phyloP scores from a whole-genome alignment of 1,140 invertebrate species.

The Drosophila subpulchrella region DNA sequence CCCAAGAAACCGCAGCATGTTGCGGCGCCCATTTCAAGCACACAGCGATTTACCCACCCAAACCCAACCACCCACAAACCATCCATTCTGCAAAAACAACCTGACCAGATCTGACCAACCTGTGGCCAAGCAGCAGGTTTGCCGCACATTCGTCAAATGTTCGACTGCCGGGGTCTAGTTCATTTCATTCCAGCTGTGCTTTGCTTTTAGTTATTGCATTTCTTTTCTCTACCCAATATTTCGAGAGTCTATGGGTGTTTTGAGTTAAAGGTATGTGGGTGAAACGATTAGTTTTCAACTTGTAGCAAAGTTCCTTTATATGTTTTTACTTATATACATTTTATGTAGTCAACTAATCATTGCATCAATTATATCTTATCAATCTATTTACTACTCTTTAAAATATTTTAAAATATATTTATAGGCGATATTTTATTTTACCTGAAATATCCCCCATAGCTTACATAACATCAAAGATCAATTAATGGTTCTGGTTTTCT shows the following conservation, averaged over 20 bases:
- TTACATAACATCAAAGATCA: too few species aligned
- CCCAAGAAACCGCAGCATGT: constrained; percentile 67
- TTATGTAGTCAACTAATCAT: too few species aligned
- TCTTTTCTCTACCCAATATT: constrained; percentile 6
- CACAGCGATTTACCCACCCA: constrained; percentile 9
- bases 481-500: too few species aligned
- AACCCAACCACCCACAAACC: constrained; percentile 14
- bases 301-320: too few species aligned
- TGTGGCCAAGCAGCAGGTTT: constrained; percentile 61
- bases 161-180: constrained; percentile 40
- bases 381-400: too few species aligned
- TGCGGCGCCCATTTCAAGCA: constrained; percentile 55
- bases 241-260: not conserved
- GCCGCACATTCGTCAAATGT: constrained; percentile 69
- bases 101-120: constrained; percentile 56
- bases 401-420: too few species aligned
- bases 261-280: not conserved
- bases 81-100: constrained; percentile 21
- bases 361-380: too few species aligned
- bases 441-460: too few species aligned
- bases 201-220: constrained; percentile 15
- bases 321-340: too few species aligned
- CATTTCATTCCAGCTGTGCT: constrained; percentile 24
- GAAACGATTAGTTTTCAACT: too few species aligned
- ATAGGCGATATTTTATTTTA: too few species aligned